phyloP scores from a whole-genome alignment of 2,888 invertebrate genomes.

The Hypolimnas misippus region DNA sequence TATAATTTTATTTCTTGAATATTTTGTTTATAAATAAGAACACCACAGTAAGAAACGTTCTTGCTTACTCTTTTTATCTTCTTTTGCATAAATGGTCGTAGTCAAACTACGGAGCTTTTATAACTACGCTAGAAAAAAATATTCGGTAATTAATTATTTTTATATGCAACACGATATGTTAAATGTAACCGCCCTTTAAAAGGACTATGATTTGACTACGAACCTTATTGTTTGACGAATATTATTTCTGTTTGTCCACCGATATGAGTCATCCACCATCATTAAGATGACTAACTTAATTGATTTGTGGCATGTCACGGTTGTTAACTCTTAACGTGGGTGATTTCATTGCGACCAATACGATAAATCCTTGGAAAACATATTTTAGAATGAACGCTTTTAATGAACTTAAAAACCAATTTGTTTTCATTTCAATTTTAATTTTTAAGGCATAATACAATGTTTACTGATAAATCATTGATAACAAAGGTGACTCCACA shows the following conservation, averaged over 20 bases:
- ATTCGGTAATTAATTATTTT: no score
- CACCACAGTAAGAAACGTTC: no score
- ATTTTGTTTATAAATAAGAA: no score
- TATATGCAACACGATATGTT: no score
- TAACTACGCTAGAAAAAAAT: no score
- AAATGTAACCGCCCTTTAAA: no score
- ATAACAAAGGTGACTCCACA: constrained; percentile 63
- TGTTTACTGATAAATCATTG: constrained; percentile 33
- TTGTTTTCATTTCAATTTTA: not conserved
- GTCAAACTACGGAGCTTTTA: no score
- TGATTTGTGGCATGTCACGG: constrained; percentile 75
- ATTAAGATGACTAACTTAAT: constrained; percentile 74
- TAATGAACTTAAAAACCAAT: not conserved
- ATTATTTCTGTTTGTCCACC: constrained; percentile 53
- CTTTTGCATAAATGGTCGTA: no score
- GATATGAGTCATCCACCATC: constrained; percentile 64
- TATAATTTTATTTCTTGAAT: not conserved
- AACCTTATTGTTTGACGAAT: constrained; percentile 20
- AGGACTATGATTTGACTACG: not conserved
- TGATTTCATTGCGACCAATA: constrained; percentile 58
- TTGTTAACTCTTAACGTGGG: constrained; percentile 68
- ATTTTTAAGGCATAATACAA: no score
- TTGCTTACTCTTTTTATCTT: no score
- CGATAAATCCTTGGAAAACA: constrained; percentile 29
- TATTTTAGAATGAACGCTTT: constrained; percentile 21